Base-by-base conservation (phyloP, 2,113 vertebrate genomes). In the Tragelaphus imberbis region DNA sequence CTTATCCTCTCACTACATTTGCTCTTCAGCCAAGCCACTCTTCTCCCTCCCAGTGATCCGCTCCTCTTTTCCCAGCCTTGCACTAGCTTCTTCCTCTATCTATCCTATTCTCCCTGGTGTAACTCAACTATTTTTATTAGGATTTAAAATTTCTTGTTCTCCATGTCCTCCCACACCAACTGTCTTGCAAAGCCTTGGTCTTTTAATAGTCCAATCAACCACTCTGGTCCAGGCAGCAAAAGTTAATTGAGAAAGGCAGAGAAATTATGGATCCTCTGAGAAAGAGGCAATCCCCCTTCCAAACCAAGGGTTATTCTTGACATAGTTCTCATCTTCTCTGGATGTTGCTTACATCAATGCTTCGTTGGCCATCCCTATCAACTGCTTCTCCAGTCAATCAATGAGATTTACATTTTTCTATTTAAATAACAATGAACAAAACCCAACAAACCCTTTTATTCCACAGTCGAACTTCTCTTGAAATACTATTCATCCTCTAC, bases 331-430 rank as follows among this genome's bases (percentile, higher is more conserved):
- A 53, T 51, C 12, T 80, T 44, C 23, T 85, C n/a, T 77, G 44
- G n/a, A 65, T n/a, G 25, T 90, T 63, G 44, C 49, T 87, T 27
- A 2, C 2, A 56, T 33, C 33, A 75, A 1, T 12, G 36, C 71
- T 4, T 40, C 4, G 17, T 58, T 36, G 0, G 14, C 16, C 0
- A 53, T 6, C 15, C 4, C 10, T 4, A 68, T 36, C 1, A 53
- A 88, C 30, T 40, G 15, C 11, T n/a, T 93, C 49, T 47, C 82
- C 6, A 44, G 33, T 61, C 36, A 80, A 56, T n/a, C 33, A 15
- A 51, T 17, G 40, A 44, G 6, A 71, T 36, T 30, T 75, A 9
- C 19, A 10, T 56, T 47, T 79, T 23, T 87, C 30, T 33, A 36
- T 10, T 92, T 58, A 90, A 63, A 13, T 36, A 79, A 92, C 13